A percentile compares a stretch with the other conserved stretches of the same genome.
Conservation (phyloP, 2,113 vertebrate species). For the Eptesicus fuscus region DNA sequence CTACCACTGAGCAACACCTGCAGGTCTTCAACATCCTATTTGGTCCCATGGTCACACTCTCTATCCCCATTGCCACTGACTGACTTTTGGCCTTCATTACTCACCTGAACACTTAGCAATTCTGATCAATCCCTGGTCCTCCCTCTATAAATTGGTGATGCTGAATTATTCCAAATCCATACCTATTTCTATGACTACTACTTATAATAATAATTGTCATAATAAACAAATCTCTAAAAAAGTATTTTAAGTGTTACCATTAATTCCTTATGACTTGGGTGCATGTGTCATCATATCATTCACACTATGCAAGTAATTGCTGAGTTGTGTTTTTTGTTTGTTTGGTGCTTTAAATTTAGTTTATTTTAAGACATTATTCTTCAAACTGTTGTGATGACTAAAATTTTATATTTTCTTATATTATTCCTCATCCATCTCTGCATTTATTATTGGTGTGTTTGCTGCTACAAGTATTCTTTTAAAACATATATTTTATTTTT, state of each 20-base stretch:
- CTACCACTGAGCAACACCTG: too few relatives aligned
- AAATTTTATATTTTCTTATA: not conserved
- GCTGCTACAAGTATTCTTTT: not conserved
- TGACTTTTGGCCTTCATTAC: not conserved
- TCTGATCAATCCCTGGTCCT: not conserved
- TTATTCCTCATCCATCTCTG: not conserved
- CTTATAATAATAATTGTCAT: not conserved
- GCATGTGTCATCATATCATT: accelerated
- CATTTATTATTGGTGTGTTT: not conserved
- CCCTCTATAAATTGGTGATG: not conserved
- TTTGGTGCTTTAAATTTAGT: not conserved
- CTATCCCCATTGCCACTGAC: not conserved
- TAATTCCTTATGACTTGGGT: not conserved
- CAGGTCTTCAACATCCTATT: not conserved
- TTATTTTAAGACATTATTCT: not conserved
- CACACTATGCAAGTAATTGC: not conserved
- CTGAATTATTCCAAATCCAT: not conserved
- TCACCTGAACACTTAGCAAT: not conserved
- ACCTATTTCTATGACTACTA: not conserved
- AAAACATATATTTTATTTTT: too few relatives aligned
- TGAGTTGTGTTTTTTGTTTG: not conserved
- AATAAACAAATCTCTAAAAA: not conserved
- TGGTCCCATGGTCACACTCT: not conserved
- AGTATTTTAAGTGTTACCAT: not conserved
- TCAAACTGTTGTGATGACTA: not conserved